Percentiles rank a stretch among this genome's conserved stretches.
These are phyloP conservation scores for Rhinichthys osculus DNA, from an alignment of 2,797 vertebrate genomes.

Conservation along the genomic window DNA sequence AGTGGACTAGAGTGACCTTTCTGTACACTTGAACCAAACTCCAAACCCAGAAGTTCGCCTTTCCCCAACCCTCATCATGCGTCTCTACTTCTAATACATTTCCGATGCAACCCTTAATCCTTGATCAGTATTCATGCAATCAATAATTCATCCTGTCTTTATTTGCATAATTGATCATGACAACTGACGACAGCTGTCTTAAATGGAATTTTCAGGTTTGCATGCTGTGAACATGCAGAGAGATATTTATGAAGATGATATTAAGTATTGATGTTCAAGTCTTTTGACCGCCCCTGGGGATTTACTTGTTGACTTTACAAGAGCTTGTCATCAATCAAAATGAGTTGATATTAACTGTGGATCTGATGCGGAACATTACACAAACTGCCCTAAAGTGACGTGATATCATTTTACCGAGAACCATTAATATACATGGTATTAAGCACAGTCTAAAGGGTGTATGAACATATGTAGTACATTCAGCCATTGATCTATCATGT, in stretches of 20 bases:
- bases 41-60: not conserved
- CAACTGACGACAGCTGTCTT: constrained; percentile 66
- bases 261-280: constrained; percentile 64
- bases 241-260: constrained; percentile 57
- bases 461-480: not conserved
- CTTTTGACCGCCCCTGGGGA: constrained; percentile 16
- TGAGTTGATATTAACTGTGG: not conserved
- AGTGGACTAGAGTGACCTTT: constrained; percentile 24
- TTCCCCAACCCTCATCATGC: not conserved
- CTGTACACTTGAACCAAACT: constrained; percentile 32
- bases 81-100: not conserved
- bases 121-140: constrained; percentile 57
- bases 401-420: not conserved
- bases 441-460: not conserved
- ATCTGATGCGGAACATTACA: constrained; percentile 14
- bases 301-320: constrained; percentile 32
- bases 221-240: constrained; percentile 66
- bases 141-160: constrained; percentile 65
- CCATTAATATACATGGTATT: constrained; percentile 3
- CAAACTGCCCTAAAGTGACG: constrained; percentile 3
- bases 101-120: constrained; percentile 48
- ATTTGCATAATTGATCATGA: constrained; percentile 67
- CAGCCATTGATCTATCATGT: not conserved
- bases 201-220: constrained; percentile 62
- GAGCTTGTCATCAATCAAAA: constrained; percentile 40